Conservation (phyloP, 2,113 vertebrate genomes). For the Actenoides lindsayi region DNA sequence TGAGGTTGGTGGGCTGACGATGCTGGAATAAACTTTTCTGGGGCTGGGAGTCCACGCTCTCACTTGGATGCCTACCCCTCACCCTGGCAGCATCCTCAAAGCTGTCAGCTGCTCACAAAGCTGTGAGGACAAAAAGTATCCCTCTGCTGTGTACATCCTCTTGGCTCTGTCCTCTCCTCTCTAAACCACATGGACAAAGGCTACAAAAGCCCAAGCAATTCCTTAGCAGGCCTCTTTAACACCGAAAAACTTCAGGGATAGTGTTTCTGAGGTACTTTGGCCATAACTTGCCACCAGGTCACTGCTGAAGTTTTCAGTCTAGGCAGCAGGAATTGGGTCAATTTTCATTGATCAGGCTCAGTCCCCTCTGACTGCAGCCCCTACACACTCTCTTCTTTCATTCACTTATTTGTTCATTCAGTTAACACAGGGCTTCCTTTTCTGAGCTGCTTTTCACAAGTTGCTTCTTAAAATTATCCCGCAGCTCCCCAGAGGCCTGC, state of each 20-base stretch:
- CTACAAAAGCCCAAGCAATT: neutral
- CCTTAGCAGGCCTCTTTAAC: neutral
- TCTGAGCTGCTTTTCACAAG: neutral
- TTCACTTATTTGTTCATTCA: neutral
- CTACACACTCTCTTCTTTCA: neutral
- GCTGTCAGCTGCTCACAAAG: neutral
- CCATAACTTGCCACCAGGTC: neutral
- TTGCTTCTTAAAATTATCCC: neutral
- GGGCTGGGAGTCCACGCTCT: neutral
- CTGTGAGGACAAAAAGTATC: neutral
- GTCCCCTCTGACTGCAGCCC: neutral
- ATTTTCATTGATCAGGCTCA: neutral
- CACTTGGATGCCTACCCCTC: neutral
- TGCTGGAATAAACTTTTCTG: neutral
- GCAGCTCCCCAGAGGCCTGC: neutral
- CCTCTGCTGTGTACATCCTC: fast-evolving
- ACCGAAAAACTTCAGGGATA: neutral
- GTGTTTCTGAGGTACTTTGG: neutral
- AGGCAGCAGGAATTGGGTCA: neutral
- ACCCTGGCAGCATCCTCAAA: neutral
- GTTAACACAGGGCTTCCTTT: neutral
- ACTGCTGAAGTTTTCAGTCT: neutral
- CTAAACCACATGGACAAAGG: neutral
- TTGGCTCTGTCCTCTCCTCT: neutral
- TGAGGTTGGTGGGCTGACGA: fast-evolving